Conservation (phyloP, 1,140 invertebrate species). For the Heterodera schachtii region DNA sequence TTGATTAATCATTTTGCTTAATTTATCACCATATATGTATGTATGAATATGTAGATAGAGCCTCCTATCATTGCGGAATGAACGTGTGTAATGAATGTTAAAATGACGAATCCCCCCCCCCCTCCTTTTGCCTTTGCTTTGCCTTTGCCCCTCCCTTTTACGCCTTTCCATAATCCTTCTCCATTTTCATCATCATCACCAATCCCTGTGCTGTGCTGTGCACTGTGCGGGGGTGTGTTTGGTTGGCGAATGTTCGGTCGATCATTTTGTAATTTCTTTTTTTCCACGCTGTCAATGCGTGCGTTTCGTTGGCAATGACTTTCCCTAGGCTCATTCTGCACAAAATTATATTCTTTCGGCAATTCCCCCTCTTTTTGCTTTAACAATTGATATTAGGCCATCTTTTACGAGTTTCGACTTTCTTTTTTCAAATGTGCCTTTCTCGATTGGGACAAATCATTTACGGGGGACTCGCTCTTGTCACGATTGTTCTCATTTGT, state of each 20-base stretch:
- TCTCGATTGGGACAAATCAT: conserved; percentile 48
- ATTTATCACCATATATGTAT: too few relatives aligned
- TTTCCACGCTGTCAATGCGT: background rate
- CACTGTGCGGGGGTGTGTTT: background rate
- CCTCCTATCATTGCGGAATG: too few relatives aligned
- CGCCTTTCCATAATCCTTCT: too few relatives aligned
- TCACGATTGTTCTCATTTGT: conserved; percentile 37
- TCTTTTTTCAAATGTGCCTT: conserved; percentile 41
- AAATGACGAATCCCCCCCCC: background rate
- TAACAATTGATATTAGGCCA: background rate
- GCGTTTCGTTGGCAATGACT: background rate
- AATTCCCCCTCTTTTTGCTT: background rate
- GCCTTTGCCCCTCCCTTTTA: too few relatives aligned
- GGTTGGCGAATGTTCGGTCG: background rate
- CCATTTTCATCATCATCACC: too few relatives aligned
- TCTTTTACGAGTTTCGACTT: background rate
- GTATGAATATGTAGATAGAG: too few relatives aligned
- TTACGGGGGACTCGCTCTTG: conserved; percentile 39
- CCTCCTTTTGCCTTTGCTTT: background rate
- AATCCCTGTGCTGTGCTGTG: background rate
- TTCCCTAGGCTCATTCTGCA: background rate
- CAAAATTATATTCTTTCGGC: background rate
- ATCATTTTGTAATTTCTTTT: background rate
- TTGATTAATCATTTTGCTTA: too few relatives aligned
- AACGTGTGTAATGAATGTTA: too few relatives aligned